These are phyloP conservation scores for Micoletzkya japonica DNA, from an alignment of 2,888 invertebrate species.

Conservation along the genomic window DNA sequence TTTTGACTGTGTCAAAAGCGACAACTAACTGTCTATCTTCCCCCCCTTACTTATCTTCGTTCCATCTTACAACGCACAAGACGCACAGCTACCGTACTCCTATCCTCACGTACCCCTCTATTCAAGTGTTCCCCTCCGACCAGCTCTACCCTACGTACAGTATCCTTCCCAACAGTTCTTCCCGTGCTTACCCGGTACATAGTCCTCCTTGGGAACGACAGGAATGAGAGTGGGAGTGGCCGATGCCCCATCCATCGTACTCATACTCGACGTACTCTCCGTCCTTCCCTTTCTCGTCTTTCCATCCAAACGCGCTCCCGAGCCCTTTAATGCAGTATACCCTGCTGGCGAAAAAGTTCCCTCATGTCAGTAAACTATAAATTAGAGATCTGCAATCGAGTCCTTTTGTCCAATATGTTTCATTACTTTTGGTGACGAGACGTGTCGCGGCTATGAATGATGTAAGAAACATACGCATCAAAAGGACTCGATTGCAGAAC, in stretches of 20 bases:
- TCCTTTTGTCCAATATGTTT: too few relatives aligned
- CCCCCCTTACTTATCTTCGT: background rate
- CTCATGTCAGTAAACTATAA: too few relatives aligned
- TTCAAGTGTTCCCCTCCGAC: background rate
- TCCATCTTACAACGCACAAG: background rate
- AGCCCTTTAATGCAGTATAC: conserved; percentile 41
- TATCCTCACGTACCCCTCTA: background rate
- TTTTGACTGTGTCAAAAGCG: too few relatives aligned
- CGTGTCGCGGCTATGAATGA: too few relatives aligned
- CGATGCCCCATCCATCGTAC: background rate
- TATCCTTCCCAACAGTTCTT: background rate
- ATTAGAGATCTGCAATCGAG: too few relatives aligned
- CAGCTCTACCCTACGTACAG: background rate
- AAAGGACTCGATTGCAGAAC: too few relatives aligned
- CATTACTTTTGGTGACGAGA: too few relatives aligned
- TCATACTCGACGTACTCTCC: conserved; percentile 27
- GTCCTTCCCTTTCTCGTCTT: conserved; percentile 34
- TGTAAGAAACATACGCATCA: too few relatives aligned
- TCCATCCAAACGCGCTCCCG: conserved; percentile 56
- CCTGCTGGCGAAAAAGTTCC: background rate
- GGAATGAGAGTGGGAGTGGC: conserved; percentile 7
- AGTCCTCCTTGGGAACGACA: conserved; percentile 23
- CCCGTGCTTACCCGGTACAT: conserved; percentile 23
- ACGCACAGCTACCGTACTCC: background rate
- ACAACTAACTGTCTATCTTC: too few relatives aligned